phyloP scores from a whole-genome alignment of 1,140 invertebrate species.

The Lerema accius region DNA sequence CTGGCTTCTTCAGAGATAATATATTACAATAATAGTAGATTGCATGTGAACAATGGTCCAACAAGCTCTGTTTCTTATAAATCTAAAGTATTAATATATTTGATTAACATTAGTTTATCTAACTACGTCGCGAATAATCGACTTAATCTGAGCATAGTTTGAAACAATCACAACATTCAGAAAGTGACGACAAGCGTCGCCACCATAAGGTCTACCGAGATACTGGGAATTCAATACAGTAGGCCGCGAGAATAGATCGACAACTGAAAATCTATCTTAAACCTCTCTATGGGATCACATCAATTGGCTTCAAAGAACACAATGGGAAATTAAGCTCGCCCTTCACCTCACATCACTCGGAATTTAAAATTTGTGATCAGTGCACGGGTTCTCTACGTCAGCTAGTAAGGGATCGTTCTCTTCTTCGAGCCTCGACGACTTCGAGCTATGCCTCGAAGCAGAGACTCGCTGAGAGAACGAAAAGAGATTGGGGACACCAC shows the following conservation, averaged over 20 bases:
- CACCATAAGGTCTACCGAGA: slow-evolving; percentile 6
- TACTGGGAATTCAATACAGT: slow-evolving; percentile 32
- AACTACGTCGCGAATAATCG: slow-evolving; percentile 55
- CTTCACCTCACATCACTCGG: slow-evolving; percentile 1
- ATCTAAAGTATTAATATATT: slow-evolving; percentile 62
- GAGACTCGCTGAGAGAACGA: slow-evolving; percentile 76
- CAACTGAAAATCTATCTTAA: slow-evolving; percentile 38
- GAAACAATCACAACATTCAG: slow-evolving; percentile 65
- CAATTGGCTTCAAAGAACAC: slow-evolving; percentile 36
- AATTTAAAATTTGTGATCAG: slow-evolving; percentile 74
- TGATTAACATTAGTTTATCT: slow-evolving; percentile 70
- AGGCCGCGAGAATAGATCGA: slow-evolving; percentile 36
- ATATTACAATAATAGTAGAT: slow-evolving; percentile 60
- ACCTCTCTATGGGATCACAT: slow-evolving; percentile 38
- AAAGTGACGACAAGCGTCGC: slow-evolving; percentile 19
- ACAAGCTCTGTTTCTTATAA: slow-evolving; percentile 70
- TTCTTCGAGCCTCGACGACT: slow-evolving; percentile 80
- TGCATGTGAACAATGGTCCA: slow-evolving; percentile 80
- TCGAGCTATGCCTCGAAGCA: slow-evolving; percentile 76
- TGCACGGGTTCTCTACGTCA: slow-evolving; percentile 82
- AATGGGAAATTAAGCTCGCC: slow-evolving; percentile 25
- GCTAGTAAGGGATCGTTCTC: slow-evolving; percentile 84
- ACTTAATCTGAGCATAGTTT: slow-evolving; percentile 54
- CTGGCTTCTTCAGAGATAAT: slow-evolving; percentile 35
- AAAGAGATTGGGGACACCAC: slow-evolving; percentile 83